Evolutionary conservation across 2,888 invertebrate species (phyloP).

Genomic region (Syritta pipiens): DNA sequence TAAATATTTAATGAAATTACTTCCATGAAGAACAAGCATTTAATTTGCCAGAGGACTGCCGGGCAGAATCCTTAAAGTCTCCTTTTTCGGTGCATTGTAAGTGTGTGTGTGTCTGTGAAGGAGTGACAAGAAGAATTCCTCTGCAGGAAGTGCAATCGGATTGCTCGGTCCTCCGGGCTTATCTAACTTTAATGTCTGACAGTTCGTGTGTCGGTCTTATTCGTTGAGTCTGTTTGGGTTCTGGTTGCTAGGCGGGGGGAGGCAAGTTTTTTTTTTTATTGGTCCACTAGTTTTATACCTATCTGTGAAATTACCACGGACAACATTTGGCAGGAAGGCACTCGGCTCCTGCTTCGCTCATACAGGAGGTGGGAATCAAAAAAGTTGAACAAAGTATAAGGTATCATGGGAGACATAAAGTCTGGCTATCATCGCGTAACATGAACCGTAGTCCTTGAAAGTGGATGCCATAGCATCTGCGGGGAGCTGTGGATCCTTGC

Average conservation of each 20-base stretch:
- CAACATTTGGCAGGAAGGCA: neutral
- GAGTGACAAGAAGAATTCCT: neutral
- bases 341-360: neutral
- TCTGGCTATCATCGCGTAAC: constrained; percentile 51
- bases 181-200: constrained; percentile 1
- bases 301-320: constrained; percentile 3
- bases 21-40: constrained; percentile 6
- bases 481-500: neutral
- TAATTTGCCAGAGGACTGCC: neutral
- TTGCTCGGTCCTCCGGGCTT: neutral
- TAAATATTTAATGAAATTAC: constrained; percentile 43
- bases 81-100: constrained; percentile 1
- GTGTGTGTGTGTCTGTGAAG: neutral
- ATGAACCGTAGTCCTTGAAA: constrained; percentile 30
- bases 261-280: neutral
- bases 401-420: constrained; percentile 56
- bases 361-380: constrained; percentile 16
- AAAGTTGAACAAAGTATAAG: constrained; percentile 31
- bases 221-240: no score
- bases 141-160: constrained; percentile 4
- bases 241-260: no score
- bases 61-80: constrained; percentile 14
- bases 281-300: neutral
- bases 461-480: neutral
- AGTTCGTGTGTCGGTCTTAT: neutral